phyloP scores from a whole-genome alignment of 2,888 invertebrate genomes.

The Eupeodes latifasciatus region DNA sequence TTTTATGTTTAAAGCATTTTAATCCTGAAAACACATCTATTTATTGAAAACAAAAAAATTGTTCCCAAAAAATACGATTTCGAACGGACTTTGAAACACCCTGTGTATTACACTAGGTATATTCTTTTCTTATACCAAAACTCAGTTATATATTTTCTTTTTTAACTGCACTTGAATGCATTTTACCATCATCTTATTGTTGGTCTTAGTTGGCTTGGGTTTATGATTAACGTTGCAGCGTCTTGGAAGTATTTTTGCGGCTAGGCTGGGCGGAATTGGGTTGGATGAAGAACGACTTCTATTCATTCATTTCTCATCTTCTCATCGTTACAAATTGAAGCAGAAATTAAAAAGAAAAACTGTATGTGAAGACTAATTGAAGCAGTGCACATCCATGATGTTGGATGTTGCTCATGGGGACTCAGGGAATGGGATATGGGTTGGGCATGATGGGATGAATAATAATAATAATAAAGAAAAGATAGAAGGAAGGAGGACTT shows the following conservation, averaged over 20 bases:
- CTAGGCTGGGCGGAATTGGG: not conserved
- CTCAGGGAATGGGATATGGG: not conserved
- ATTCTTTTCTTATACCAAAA: not conserved
- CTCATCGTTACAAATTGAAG: slow-evolving; percentile 37
- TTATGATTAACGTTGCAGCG: slow-evolving; percentile 52
- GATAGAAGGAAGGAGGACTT: slow-evolving; percentile 30
- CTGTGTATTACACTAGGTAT: slow-evolving; percentile 5
- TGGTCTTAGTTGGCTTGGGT: not conserved
- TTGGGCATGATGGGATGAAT: not conserved
- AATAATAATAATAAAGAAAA: not conserved
- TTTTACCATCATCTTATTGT: slow-evolving; percentile 35
- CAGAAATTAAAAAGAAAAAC: not conserved
- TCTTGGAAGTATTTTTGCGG: slow-evolving; percentile 29
- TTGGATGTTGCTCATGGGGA: not conserved
- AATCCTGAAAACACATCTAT: too few relatives aligned
- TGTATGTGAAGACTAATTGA: slow-evolving; percentile 23
- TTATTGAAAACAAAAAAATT: too few relatives aligned
- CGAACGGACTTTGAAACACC: not conserved
- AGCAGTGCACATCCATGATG: not conserved
- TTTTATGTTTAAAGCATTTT: too few relatives aligned
- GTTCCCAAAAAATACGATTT: too few relatives aligned
- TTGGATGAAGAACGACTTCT: slow-evolving; percentile 5
- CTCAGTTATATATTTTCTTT: slow-evolving; percentile 7
- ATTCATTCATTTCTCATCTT: slow-evolving; percentile 8
- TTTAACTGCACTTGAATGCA: slow-evolving; percentile 48